Evolutionary conservation across 2,888 invertebrate genomes (phyloP).

Genomic region (Empis stercorea): DNA sequence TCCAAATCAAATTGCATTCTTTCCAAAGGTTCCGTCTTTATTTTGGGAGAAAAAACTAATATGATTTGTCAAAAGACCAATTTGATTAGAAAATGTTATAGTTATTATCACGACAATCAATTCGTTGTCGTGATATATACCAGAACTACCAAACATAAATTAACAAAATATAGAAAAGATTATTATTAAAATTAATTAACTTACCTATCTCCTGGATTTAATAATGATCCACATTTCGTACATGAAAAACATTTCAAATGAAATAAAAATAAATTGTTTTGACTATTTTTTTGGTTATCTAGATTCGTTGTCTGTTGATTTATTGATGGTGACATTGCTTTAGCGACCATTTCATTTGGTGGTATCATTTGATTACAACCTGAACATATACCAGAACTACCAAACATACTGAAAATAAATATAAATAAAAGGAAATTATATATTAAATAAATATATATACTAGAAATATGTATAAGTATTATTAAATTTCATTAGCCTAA

Average conservation of each 20-base stretch:
- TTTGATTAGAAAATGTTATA: no score
- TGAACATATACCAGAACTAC: conserved; percentile 77
- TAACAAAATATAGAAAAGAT: no score
- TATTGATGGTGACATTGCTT: conserved; percentile 34
- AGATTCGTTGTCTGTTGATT: conserved; percentile 29
- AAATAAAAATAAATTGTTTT: conserved; percentile 59
- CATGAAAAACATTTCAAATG: conserved; percentile 94
- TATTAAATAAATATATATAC: no score
- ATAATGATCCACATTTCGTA: conserved; percentile 80
- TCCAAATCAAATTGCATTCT: no score
- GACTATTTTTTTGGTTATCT: conserved; percentile 40
- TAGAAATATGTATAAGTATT: not conserved
- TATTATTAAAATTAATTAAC: conserved; percentile 11
- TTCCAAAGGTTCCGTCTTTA: no score
- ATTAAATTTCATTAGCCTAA: no score
- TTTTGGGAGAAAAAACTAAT: no score
- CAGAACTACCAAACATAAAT: no score
- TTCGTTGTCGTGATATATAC: no score
- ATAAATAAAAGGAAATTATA: conserved; percentile 2
- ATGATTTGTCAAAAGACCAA: no score
- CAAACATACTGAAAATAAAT: conserved; percentile 66
- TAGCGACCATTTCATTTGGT: conserved; percentile 86
- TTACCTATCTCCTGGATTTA: conserved; percentile 81
- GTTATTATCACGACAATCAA: no score
- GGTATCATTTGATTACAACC: conserved; percentile 88